phyloP scores from a whole-genome alignment of 2,113 vertebrate species.

The Cichladusa arquata region DNA sequence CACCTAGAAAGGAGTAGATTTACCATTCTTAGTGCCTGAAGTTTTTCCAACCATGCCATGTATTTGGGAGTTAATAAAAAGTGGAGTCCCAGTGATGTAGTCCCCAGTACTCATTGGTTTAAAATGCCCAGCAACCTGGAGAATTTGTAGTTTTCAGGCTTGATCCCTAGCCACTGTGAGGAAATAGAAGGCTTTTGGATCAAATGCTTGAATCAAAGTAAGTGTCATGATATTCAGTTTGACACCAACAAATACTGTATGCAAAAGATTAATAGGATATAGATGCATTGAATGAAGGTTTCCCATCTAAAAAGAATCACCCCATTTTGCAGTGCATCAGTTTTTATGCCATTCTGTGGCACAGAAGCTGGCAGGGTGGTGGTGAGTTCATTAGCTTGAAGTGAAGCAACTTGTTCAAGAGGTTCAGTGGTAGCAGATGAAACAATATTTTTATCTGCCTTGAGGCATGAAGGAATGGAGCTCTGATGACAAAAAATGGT shows the following conservation, averaged over 20 bases:
- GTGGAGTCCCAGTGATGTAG: background rate
- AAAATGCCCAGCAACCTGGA: background rate
- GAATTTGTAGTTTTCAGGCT: background rate
- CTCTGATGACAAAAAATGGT: background rate
- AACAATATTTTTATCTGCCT: background rate
- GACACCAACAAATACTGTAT: background rate
- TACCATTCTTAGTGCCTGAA: background rate
- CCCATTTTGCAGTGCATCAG: background rate
- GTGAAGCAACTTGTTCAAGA: background rate
- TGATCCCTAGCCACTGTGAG: background rate
- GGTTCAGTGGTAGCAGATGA: background rate
- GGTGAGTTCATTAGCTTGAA: background rate
- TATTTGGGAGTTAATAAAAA: background rate
- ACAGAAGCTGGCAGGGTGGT: background rate
- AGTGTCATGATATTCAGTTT: background rate
- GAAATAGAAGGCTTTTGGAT: background rate
- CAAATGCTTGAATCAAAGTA: background rate
- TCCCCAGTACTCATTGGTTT: background rate
- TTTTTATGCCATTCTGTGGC: background rate
- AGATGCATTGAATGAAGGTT: background rate
- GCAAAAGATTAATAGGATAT: background rate
- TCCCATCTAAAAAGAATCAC: background rate
- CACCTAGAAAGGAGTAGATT: background rate
- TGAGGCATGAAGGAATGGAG: background rate
- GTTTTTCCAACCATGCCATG: background rate